These are phyloP conservation scores for Darevskia nairensis DNA, from an alignment of 2,797 vertebrate genomes.

Conservation along the genomic window DNA sequence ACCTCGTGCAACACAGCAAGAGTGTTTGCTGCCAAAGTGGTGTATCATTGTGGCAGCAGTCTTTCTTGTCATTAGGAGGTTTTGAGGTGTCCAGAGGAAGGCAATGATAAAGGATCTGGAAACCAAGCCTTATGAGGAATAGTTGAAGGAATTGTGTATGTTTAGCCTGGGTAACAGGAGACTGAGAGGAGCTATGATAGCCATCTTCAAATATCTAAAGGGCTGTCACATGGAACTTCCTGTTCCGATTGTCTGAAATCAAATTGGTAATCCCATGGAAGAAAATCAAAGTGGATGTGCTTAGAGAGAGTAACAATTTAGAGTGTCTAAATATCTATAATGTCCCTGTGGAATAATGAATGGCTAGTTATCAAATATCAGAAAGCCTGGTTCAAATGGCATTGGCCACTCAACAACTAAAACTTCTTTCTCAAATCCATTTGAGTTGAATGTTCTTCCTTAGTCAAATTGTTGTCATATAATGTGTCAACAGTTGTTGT, in stretches of 20 bases:
- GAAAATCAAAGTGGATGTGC: not conserved
- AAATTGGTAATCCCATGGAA: not conserved
- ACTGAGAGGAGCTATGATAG: too few species aligned
- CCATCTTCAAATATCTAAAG: too few species aligned
- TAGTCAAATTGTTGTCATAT: slow-evolving; percentile 4
- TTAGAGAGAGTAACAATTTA: not conserved
- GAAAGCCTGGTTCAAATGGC: not conserved
- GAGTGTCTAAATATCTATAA: not conserved
- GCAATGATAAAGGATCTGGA: not conserved
- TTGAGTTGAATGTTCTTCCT: not conserved
- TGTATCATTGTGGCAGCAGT: not conserved
- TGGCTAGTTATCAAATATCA: not conserved
- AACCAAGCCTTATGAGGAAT: too few species aligned
- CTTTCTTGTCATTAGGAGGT: not conserved
- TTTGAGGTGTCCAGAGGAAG: not conserved
- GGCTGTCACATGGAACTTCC: not conserved
- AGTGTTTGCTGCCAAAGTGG: not conserved
- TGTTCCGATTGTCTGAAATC: not conserved
- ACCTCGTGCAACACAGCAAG: not conserved
- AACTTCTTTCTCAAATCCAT: rapidly evolving
- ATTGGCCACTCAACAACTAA: not conserved
- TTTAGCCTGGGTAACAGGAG: not conserved
- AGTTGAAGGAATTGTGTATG: too few species aligned
- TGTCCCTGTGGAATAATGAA: not conserved
- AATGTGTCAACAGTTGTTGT: not conserved